Percentiles rank a stretch among this genome's conserved stretches.
These are phyloP conservation scores for Nannobrachium achirus DNA, from an alignment of 2,113 vertebrate genomes.

Conservation along the genomic window DNA sequence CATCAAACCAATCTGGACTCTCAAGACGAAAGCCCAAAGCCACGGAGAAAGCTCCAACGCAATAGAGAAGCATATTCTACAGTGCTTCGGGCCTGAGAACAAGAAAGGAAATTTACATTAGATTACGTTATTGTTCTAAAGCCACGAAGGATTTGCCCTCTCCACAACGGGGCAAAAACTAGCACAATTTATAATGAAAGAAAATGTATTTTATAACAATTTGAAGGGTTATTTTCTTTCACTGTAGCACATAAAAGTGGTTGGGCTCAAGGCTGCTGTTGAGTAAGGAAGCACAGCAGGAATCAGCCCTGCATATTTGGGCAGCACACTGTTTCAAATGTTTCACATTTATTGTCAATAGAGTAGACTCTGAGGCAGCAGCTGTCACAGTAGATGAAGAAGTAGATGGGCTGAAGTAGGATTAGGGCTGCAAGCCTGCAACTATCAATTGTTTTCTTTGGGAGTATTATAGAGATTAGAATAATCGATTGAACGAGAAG, in stretches of 20 bases:
- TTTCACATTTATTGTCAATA: not conserved
- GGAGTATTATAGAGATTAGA: too few relatives aligned
- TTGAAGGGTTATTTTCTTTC: not conserved
- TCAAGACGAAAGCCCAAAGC: not conserved
- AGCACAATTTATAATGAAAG: not conserved
- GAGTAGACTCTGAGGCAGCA: not conserved
- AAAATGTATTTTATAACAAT: not conserved
- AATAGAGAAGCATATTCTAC: not conserved
- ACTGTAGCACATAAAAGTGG: not conserved
- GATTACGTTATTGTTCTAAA: slow-evolving; percentile 10
- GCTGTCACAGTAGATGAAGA: not conserved
- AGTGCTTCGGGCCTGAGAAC: not conserved
- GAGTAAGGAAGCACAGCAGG: not conserved
- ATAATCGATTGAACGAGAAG: too few relatives aligned
- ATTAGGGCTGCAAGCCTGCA: not conserved
- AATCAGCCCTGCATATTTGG: not conserved
- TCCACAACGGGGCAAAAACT: not conserved
- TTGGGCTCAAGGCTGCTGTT: not conserved
- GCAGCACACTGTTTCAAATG: not conserved
- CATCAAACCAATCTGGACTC: not conserved
- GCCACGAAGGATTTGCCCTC: not conserved
- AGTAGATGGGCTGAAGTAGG: not conserved
- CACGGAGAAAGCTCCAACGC: not conserved
- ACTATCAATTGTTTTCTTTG: too few relatives aligned
- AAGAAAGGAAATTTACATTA: not conserved